Base-by-base conservation (phyloP, 2,797 vertebrate species). In the Schizopygopsis malacanthus region DNA sequence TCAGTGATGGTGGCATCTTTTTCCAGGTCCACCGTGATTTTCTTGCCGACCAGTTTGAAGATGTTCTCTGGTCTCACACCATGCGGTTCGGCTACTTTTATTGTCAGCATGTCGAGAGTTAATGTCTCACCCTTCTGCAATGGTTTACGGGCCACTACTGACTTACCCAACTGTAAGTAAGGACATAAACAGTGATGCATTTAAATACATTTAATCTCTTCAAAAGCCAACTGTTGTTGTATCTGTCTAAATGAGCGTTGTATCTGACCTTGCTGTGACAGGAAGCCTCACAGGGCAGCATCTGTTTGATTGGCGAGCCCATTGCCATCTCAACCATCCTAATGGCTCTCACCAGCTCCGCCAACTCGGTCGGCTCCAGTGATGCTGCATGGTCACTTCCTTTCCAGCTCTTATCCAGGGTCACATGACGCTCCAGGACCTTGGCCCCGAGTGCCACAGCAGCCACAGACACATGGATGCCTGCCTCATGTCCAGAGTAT, bases 401-500 rank as follows among this genome's bases (percentile, higher is more conserved):
- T 90, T 99, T 99, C 98, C 96, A 98, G 0, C 92, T 96, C 92
- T 99, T 99, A 92, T 99, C 95, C 11, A 99, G 89, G 25, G 98
- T 98, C 82, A 99, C 91, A 0, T 99, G 98, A 33, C 98, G 97
- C 90, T 99, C 98, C 18, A 99, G 72, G 7, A 99, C 93, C 92
- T 99, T 99, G 50, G 98, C 98, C 56, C 98, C 98, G 89, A 99
- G 90, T 39, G 97, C 96, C 41, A 99, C 97, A 0, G 98, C 98
- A 0, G 96, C 98, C 18, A 54, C 16, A 54, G 52, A 54, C 91
- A 99, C 96, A 1, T 86, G 92, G 87, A 97, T 96, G 73, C 98
- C 98, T 0, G 96, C 94, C 93, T 99, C 98, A 0, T 99, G 98
- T 28, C 98, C 98, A 0, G 98, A 99, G 87, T 99, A 99, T 5